Conservation (phyloP, 2,888 invertebrate species). For the Cenopis cana region DNA sequence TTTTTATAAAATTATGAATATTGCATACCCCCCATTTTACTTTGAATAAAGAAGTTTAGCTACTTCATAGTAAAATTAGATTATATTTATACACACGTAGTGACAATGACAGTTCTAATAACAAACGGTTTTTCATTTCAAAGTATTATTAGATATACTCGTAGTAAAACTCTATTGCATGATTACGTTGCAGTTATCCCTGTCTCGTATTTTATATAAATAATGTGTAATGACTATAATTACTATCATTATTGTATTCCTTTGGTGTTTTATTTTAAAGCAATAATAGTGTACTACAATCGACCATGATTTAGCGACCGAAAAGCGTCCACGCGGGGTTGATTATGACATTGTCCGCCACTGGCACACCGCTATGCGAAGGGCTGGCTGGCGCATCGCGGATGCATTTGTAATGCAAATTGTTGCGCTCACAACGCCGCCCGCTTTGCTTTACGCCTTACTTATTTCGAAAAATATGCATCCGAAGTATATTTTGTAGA, state of each 20-base stretch:
- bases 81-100: too few relatives aligned
- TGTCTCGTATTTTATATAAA: too few relatives aligned
- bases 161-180: too few relatives aligned
- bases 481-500: not conserved
- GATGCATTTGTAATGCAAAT: slow-evolving; percentile 69
- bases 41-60: too few relatives aligned
- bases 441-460: slow-evolving; percentile 74
- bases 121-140: too few relatives aligned
- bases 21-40: too few relatives aligned
- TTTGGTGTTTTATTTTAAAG: not conserved
- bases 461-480: slow-evolving; percentile 62
- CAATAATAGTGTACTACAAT: slow-evolving; percentile 74
- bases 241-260: not conserved
- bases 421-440: slow-evolving; percentile 65
- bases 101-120: too few relatives aligned
- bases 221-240: too few relatives aligned
- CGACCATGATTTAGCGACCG: slow-evolving; percentile 79
- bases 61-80: too few relatives aligned
- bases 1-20: too few relatives aligned
- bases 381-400: slow-evolving; percentile 65
- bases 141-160: too few relatives aligned
- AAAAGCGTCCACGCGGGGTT: slow-evolving; percentile 83
- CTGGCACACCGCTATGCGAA: slow-evolving; percentile 61
- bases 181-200: too few relatives aligned
- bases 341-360: slow-evolving; percentile 83